Percentiles rank a stretch among this genome's conserved stretches.
phyloP scores from a whole-genome alignment of 2,888 invertebrate genomes.

The Antheraea yamamai region DNA sequence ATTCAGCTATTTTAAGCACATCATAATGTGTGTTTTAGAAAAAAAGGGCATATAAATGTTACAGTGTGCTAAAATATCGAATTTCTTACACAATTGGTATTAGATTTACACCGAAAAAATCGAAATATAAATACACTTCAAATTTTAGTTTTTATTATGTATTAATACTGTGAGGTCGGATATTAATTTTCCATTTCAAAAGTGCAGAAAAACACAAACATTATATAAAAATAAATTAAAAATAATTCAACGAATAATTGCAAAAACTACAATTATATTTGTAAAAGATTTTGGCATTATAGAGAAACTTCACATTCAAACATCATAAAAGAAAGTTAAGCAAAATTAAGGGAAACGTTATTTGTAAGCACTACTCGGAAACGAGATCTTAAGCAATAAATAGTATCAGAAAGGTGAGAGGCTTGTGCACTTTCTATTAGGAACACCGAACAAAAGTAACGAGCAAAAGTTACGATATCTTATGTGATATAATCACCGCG shows the following conservation, averaged over 20 bases:
- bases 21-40: neutral
- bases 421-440: conserved; percentile 72
- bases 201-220: too few relatives aligned
- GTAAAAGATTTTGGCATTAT: neutral
- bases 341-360: conserved; percentile 33
- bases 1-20: neutral
- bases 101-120: too few relatives aligned
- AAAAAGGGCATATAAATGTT: neutral
- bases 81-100: too few relatives aligned
- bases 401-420: conserved; percentile 68
- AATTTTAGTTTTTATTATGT: neutral
- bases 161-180: too few relatives aligned
- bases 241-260: neutral
- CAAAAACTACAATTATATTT: neutral
- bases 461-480: conserved; percentile 74
- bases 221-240: neutral
- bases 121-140: too few relatives aligned
- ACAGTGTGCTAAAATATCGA: too few relatives aligned
- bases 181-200: too few relatives aligned
- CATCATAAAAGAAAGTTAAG: conserved; percentile 17
- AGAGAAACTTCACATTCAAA: conserved; percentile 17
- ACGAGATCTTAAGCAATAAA: conserved; percentile 52
- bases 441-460: conserved; percentile 63
- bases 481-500: conserved; percentile 67
- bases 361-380: conserved; percentile 36